Evolutionary conservation across 1,140 invertebrate species (phyloP), one percentile per base, ranked within the genome.

Genomic region (Aphaenogaster rudis): DNA sequence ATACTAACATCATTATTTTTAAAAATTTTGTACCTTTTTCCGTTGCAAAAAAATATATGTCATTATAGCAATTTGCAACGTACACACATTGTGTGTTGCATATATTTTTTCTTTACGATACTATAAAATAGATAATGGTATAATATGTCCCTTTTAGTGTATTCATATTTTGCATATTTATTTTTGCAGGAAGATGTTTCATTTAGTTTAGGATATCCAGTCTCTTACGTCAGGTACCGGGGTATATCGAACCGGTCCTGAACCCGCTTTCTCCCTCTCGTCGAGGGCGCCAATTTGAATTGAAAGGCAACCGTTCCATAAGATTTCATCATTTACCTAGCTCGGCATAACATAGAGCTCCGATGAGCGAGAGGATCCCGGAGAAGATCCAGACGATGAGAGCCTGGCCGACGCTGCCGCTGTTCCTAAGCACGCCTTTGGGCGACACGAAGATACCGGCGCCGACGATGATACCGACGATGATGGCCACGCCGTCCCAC

Each of bases 381-480:
- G 98, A 99, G 0, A 97, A 92, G 0, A 97, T 95, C 99, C 99
- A 99, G 50, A 99, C 97, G n/a, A 98, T 94, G 5, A 99, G 95
- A 0, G 98, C 98, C 36, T 98, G 96, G 71, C 98, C 98, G 17
- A 98, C 97, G 59, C 98, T 99, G 4, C 98, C 98, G 1, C 98
- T 97, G 95, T 99, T 97, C 88, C 96, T 94, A 8, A 99, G 96
- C 7, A 99, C 98, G 88, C 99, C 99, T 95, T 98, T 99, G 0
- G 99, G 99, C 0, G 99, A 99, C 61, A 99, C 98, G 94, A 99
- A 99, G 92, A 99, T 99, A 89, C 98, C 98, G 72, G 98, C 98
- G 3, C 98, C 98, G 91, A 98, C 97, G 90, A 99, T 98, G 48
- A 98, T 98, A 63, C 98, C 98, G 85, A 99, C 95, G 92, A 99